A percentile compares a stretch with the other conserved stretches of the same genome.
phyloP scores from a whole-genome alignment of 2,888 invertebrate species.

The Caenorhabditis sp. region DNA sequence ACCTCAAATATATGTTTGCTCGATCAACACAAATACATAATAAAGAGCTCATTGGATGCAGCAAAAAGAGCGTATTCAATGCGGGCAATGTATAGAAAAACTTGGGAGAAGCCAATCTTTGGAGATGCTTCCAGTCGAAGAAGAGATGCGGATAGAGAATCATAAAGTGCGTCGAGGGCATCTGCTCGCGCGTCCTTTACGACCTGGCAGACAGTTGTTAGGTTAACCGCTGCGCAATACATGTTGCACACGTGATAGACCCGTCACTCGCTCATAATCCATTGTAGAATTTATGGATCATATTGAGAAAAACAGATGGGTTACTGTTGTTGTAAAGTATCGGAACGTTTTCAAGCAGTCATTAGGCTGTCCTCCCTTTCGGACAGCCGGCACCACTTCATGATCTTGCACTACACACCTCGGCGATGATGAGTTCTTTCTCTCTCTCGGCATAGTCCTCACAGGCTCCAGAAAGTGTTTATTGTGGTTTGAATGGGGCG shows the following conservation, averaged over 20 bases:
- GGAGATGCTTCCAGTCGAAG: not conserved
- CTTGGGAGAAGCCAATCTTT: not conserved
- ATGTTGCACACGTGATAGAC: slow-evolving; percentile 4
- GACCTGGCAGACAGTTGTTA: slow-evolving; percentile 15
- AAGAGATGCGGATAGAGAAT: not conserved
- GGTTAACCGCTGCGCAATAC: not conserved
- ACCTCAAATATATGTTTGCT: slow-evolving; percentile 59
- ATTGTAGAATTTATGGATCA: not conserved
- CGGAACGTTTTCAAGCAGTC: slow-evolving; percentile 14
- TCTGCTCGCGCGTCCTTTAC: not conserved
- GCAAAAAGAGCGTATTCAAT: slow-evolving; percentile 23
- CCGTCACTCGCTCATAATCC: slow-evolving; percentile 9
- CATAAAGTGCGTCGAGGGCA: slow-evolving; percentile 4
- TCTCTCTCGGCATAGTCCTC: slow-evolving; percentile 17
- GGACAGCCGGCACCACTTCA: slow-evolving; percentile 6
- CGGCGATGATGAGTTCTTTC: slow-evolving; percentile 19
- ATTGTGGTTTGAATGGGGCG: slow-evolving; percentile 44
- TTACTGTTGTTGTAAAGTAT: slow-evolving; percentile 12
- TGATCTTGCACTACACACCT: slow-evolving; percentile 40
- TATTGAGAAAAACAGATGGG: slow-evolving; percentile 13
- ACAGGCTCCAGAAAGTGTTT: slow-evolving; percentile 54
- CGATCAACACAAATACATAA: slow-evolving; percentile 53
- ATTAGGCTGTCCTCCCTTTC: slow-evolving; percentile 21
- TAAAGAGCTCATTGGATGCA: slow-evolving; percentile 42
- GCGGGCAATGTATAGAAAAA: not conserved